Percentiles rank a stretch among this genome's conserved stretches.
Evolutionary conservation across 2,797 vertebrate species (phyloP).

Genomic region (Hyperoplus immaculatus): DNA sequence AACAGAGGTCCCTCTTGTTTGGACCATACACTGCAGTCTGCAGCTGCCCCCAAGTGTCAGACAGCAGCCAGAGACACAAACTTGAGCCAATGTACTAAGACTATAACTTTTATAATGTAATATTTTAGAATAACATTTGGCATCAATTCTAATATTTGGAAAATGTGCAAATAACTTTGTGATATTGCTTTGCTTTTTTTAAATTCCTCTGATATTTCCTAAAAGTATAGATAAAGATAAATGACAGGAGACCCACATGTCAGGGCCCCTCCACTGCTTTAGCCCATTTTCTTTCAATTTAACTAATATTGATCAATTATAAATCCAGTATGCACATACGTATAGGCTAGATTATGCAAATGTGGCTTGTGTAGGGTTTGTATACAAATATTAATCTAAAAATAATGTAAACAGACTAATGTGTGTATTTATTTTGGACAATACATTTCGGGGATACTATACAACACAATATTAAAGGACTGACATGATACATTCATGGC

Average conservation of each 20-base stretch:
- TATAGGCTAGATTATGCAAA: too few species aligned
- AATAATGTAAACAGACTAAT: background rate
- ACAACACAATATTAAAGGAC: background rate
- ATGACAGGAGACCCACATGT: background rate
- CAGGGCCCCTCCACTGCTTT: background rate
- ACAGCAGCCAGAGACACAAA: background rate
- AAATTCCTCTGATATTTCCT: background rate
- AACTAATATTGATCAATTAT: background rate
- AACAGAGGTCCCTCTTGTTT: conserved; percentile 60
- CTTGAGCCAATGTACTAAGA: background rate
- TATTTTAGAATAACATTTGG: background rate
- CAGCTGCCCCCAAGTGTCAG: conserved; percentile 53
- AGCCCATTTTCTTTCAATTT: background rate
- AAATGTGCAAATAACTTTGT: background rate
- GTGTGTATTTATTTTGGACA: background rate
- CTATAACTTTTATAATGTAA: background rate
- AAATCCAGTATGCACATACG: background rate
- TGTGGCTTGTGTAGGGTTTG: too few species aligned
- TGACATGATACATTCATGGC: too few species aligned
- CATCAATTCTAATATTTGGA: background rate
- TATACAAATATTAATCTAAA: background rate
- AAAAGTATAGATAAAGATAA: background rate
- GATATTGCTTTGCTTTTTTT: background rate
- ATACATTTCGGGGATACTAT: background rate
- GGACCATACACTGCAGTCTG: conserved; percentile 1